These are phyloP conservation scores for Zophobas atratus DNA, from an alignment of 1,140 invertebrate genomes.

Conservation along the genomic window DNA sequence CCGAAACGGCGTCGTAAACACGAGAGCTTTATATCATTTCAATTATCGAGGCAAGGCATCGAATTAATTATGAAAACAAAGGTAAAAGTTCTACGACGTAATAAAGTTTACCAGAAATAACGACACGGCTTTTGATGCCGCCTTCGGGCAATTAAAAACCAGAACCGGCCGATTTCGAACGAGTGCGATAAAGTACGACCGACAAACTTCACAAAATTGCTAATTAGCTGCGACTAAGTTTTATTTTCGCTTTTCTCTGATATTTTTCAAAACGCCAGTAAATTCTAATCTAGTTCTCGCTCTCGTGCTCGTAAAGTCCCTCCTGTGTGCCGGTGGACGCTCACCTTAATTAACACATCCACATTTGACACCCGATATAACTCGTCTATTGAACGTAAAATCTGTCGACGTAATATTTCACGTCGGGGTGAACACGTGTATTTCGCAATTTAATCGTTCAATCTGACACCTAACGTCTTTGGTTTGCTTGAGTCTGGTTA, in stretches of 20 bases:
- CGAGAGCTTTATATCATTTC: constrained; percentile 18
- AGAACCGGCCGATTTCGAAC: too few relatives aligned
- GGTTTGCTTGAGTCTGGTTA: constrained; percentile 49
- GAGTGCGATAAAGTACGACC: too few relatives aligned
- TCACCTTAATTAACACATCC: constrained; percentile 52
- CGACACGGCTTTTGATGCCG: constrained; percentile 2
- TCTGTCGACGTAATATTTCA: constrained; percentile 50
- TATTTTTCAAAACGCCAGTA: background rate
- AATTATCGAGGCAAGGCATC: background rate
- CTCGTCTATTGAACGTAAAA: constrained; percentile 52
- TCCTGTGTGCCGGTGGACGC: constrained; percentile 22
- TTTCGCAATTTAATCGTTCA: constrained; percentile 53
- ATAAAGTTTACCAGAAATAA: constrained; percentile 19
- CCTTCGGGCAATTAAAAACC: background rate
- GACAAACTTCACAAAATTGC: background rate
- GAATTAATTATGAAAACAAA: constrained; percentile 32
- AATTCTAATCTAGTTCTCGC: constrained; percentile 24
- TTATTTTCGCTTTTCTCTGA: background rate
- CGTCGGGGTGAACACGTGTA: constrained; percentile 54
- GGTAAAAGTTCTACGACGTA: constrained; percentile 22
- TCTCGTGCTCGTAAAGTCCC: constrained; percentile 34
- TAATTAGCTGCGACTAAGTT: constrained; percentile 7
- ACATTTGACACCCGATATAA: constrained; percentile 48
- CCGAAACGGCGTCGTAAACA: constrained; percentile 14
- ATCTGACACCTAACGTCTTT: constrained; percentile 53